Conservation (phyloP, 2,888 invertebrate species). For the Lithophane socia region DNA sequence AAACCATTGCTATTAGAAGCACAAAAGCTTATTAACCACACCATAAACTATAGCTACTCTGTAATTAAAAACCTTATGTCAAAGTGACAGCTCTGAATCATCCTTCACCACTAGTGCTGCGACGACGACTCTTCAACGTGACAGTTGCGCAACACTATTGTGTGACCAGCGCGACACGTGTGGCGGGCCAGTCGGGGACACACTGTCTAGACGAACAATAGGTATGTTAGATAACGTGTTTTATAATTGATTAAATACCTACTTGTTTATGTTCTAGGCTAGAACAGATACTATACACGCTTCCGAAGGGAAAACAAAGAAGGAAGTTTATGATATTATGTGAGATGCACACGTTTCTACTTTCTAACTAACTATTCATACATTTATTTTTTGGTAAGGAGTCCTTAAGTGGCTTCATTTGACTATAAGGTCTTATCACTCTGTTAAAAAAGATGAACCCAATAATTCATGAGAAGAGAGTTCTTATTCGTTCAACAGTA, state of each 20-base stretch:
- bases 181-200: conserved; percentile 57
- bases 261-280: conserved; percentile 48
- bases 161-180: conserved; percentile 55
- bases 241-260: conserved; percentile 59
- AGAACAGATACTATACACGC: conserved; percentile 19
- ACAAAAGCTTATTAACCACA: neutral
- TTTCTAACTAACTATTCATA: conserved; percentile 9
- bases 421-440: neutral
- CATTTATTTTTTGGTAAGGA: no score
- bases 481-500: neutral
- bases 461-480: neutral
- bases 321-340: conserved; percentile 21
- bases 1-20: conserved; percentile 8
- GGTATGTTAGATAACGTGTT: conserved; percentile 65
- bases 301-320: conserved; percentile 33
- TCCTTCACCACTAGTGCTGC: conserved; percentile 35
- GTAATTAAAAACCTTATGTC: conserved; percentile 38
- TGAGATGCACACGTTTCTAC: conserved; percentile 7
- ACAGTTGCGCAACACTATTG: conserved; percentile 61
- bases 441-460: neutral
- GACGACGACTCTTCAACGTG: conserved; percentile 29
- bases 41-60: neutral
- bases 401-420: no score
- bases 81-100: conserved; percentile 53
- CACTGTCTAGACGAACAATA: conserved; percentile 68